Conservation (phyloP, 2,797 vertebrate species). For the Centroberyx gerrardi region DNA sequence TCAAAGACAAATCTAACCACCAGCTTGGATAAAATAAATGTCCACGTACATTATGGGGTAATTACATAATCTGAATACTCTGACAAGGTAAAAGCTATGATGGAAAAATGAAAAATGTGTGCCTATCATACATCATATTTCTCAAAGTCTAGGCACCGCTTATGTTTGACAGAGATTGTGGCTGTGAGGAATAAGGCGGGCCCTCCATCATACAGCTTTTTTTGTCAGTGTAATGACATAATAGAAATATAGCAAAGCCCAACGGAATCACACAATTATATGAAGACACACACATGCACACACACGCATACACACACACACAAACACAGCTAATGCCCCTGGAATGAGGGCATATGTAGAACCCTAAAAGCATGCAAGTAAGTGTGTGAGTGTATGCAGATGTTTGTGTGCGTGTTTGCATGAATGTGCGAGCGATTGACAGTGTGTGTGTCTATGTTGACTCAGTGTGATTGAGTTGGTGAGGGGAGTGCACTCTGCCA, state of each 20-base stretch:
- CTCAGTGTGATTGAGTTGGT: slow-evolving; percentile 81
- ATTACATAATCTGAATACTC: slow-evolving; percentile 63
- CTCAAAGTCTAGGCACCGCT: slow-evolving; percentile 21
- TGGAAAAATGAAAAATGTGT: slow-evolving; percentile 52
- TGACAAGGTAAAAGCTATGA: slow-evolving; percentile 54
- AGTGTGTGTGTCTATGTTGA: slow-evolving; percentile 73
- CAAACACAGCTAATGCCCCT: slow-evolving; percentile 12
- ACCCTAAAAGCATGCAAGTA: slow-evolving; percentile 19
- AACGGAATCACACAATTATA: slow-evolving; percentile 17
- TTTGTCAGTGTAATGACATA: slow-evolving; percentile 30
- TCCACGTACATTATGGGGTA: slow-evolving; percentile 45
- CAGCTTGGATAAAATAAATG: slow-evolving; percentile 56
- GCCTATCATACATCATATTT: slow-evolving; percentile 24
- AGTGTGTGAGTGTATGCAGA: slow-evolving; percentile 38
- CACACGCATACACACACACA: neutral
- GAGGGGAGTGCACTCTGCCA: slow-evolving; percentile 67
- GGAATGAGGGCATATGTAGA: slow-evolving; percentile 10
- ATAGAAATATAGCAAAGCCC: slow-evolving; percentile 29
- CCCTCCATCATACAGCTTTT: slow-evolving; percentile 42
- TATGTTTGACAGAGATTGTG: slow-evolving; percentile 47
- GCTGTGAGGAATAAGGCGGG: slow-evolving; percentile 34
- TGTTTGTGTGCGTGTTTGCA: slow-evolving; percentile 53
- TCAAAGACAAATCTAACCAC: slow-evolving; percentile 59
- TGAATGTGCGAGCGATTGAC: slow-evolving; percentile 61
- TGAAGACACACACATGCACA: neutral